phyloP scores from a whole-genome alignment of 2,113 vertebrate genomes.

The Felis chaus region DNA sequence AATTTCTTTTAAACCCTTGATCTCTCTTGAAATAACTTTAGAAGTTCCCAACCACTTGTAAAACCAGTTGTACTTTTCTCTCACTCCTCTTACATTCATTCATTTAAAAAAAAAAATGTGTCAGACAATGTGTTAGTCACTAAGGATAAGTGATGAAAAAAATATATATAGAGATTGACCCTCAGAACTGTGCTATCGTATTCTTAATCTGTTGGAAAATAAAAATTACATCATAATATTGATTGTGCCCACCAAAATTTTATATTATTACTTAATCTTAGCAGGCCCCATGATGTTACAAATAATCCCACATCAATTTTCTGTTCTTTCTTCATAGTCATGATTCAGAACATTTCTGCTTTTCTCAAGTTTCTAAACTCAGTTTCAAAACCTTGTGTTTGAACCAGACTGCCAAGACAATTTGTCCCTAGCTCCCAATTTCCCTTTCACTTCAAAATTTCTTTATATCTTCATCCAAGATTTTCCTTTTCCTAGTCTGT shows the following conservation, averaged over 20 bases:
- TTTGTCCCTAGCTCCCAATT: not conserved
- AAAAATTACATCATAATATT: not conserved
- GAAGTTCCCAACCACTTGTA: not conserved
- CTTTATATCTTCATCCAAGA: not conserved
- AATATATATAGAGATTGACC: not conserved
- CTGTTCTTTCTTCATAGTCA: not conserved
- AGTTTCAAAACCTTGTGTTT: constrained; percentile 14
- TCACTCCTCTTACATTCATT: not conserved
- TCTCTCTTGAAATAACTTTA: constrained; percentile 21
- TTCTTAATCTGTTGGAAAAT: constrained; percentile 36
- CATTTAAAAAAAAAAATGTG: not conserved
- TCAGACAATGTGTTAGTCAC: not conserved
- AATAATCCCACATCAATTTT: not conserved
- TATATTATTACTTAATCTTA: not conserved
- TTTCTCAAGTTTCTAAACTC: constrained; percentile 10
- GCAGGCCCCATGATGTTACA: not conserved
- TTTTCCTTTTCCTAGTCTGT: constrained; percentile 29
- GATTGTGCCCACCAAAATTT: not conserved
- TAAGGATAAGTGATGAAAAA: not conserved
- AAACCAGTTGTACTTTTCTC: not conserved
- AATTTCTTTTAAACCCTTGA: not conserved
- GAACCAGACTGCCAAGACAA: not conserved
- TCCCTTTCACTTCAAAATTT: not conserved
- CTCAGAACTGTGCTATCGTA: not conserved
- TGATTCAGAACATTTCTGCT: constrained; percentile 9